phyloP scores from a whole-genome alignment of 2,888 invertebrate species.

The Synanthedon vespiformis region DNA sequence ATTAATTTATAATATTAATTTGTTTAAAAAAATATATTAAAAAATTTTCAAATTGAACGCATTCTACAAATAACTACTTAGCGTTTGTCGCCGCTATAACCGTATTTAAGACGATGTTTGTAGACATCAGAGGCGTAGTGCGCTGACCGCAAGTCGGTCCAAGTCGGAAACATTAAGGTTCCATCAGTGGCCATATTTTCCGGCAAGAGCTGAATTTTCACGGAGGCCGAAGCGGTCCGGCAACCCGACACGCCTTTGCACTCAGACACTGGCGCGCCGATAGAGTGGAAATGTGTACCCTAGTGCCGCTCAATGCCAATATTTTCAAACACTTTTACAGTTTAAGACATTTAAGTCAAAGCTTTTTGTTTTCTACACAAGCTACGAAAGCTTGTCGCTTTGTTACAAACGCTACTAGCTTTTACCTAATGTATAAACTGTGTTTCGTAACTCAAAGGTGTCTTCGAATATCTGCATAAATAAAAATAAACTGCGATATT shows the following conservation, averaged over 20 bases:
- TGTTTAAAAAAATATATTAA: no score
- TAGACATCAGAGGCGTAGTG: slow-evolving; percentile 33
- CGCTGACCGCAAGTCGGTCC: slow-evolving; percentile 53
- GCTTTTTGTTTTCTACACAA: neutral
- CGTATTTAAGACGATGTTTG: slow-evolving; percentile 37
- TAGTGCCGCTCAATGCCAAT: slow-evolving; percentile 36
- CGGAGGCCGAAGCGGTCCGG: slow-evolving; percentile 46
- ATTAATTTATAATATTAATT: no score
- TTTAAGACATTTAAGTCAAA: neutral
- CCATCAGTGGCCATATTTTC: slow-evolving; percentile 65
- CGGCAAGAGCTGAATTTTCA: slow-evolving; percentile 53
- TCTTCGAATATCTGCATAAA: no score
- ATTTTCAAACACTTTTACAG: slow-evolving; percentile 23
- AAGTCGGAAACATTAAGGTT: slow-evolving; percentile 67
- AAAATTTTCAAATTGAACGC: no score
- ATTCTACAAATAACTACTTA: no score
- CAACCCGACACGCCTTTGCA: slow-evolving; percentile 64
- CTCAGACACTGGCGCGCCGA: slow-evolving; percentile 50
- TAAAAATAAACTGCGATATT: no score
- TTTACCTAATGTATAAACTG: no score
- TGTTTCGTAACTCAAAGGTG: no score
- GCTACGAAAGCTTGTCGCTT: neutral
- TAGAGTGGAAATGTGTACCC: slow-evolving; percentile 53
- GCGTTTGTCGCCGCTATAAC: slow-evolving; percentile 14
- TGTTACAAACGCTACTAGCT: no score